phyloP scores from a whole-genome alignment of 2,113 vertebrate genomes.

The Ceyx melanurus region DNA sequence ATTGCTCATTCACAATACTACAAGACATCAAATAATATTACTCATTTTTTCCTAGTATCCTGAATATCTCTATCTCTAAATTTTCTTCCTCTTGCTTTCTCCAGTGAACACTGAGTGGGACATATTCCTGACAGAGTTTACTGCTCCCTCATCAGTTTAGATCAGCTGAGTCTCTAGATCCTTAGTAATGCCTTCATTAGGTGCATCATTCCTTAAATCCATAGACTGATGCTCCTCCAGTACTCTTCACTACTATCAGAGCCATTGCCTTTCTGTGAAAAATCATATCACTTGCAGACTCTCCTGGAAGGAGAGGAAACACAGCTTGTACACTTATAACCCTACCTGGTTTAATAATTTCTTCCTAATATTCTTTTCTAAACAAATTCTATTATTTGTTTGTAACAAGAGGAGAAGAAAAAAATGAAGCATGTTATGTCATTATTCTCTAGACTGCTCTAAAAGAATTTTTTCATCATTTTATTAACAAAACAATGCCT shows the following conservation, averaged over 20 bases:
- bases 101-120: not conserved
- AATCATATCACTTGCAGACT: slow-evolving; percentile 9
- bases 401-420: not conserved
- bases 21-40: not conserved
- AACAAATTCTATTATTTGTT: not conserved
- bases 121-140: not conserved
- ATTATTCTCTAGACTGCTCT: not conserved
- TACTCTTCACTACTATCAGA: not conserved
- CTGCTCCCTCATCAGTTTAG: not conserved
- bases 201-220: not conserved
- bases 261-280: not conserved
- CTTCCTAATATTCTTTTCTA: not conserved
- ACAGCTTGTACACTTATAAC: not conserved
- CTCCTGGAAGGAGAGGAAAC: not conserved
- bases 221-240: not conserved
- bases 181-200: not conserved
- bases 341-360: not conserved
- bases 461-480: not conserved
- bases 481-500: slow-evolving; percentile 28
- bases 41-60: not conserved
- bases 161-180: not conserved
- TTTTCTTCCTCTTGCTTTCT: not conserved
- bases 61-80: not conserved
- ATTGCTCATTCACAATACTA: not conserved
- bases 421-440: not conserved